A percentile compares a stretch with the other conserved stretches of the same genome.
Evolutionary conservation across 2,888 invertebrate genomes (phyloP).

Genomic region (Lingula anatina): DNA sequence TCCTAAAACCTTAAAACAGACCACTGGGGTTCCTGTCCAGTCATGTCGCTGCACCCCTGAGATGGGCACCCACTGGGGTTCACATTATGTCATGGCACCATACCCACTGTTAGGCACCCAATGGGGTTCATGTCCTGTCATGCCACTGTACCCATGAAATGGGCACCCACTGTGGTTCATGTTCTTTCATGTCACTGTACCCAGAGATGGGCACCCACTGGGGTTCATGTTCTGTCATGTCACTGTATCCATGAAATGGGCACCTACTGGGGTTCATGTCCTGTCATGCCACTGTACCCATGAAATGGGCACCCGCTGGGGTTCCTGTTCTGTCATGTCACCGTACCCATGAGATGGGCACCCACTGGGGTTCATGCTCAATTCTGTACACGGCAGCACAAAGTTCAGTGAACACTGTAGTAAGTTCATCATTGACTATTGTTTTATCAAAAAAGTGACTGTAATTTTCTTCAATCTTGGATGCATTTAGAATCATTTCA

Average conservation of each 20-base stretch:
- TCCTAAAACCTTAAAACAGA: too few species aligned
- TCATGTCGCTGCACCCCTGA: too few species aligned
- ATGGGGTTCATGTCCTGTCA: too few species aligned
- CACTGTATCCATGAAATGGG: constrained; percentile 7
- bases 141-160: too few species aligned
- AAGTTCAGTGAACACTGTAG: constrained; percentile 78
- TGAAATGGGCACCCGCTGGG: neutral
- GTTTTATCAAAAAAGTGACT: constrained; percentile 91
- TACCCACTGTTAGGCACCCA: too few species aligned
- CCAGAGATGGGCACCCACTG: neutral
- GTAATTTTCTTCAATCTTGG: constrained; percentile 81
- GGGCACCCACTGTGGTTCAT: too few species aligned
- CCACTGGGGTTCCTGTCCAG: too few species aligned
- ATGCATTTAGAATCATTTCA: constrained; percentile 83
- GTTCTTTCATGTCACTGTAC: too few species aligned
- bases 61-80: constrained; percentile 88
- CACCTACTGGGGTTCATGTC: neutral
- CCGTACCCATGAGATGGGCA: constrained; percentile 61
- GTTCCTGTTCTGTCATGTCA: too few species aligned
- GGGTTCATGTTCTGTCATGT: neutral
- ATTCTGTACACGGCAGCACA: constrained; percentile 75
- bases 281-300: constrained; percentile 7
- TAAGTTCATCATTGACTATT: constrained; percentile 84
- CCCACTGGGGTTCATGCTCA: constrained; percentile 92
- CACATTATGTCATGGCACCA: too few species aligned